These are phyloP conservation scores for Pygmarrhopalites habei DNA, from an alignment of 1,140 invertebrate genomes.

Conservation along the genomic window DNA sequence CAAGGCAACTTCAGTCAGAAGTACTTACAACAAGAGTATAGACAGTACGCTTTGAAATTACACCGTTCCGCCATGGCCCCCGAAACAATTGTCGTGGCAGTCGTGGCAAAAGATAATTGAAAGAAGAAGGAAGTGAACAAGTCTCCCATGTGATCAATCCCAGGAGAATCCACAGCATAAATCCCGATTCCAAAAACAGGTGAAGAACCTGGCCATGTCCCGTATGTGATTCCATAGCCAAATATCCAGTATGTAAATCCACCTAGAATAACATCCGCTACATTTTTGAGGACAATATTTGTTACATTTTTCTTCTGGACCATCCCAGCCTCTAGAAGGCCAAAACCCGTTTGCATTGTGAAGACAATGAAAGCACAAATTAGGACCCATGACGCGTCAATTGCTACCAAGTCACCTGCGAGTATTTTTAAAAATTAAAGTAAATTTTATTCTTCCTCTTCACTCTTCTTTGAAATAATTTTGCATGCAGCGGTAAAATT, in stretches of 20 bases:
- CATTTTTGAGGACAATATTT: slow-evolving; percentile 96
- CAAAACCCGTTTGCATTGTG: slow-evolving; percentile 55
- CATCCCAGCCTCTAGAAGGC: slow-evolving; percentile 83
- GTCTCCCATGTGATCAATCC: slow-evolving; percentile 42
- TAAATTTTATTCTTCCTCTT: too few species aligned
- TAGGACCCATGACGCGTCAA: slow-evolving; percentile 9
- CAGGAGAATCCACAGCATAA: slow-evolving; percentile 32
- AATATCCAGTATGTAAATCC: slow-evolving; percentile 75
- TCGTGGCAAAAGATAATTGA: slow-evolving; percentile 82
- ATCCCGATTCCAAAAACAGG: slow-evolving; percentile 31
- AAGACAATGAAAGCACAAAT: slow-evolving; percentile 31
- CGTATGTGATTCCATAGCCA: slow-evolving; percentile 33
- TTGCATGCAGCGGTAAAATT: too few species aligned
- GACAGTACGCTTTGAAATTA: slow-evolving; percentile 81
- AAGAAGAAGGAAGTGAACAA: slow-evolving; percentile 76
- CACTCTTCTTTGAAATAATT: too few species aligned
- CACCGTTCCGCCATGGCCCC: slow-evolving; percentile 86
- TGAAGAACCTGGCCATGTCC: slow-evolving; percentile 38
- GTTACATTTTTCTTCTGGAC: slow-evolving; percentile 90
- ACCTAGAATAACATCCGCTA: slow-evolving; percentile 84
- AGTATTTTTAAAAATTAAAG: too few species aligned
- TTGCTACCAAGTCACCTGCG: neutral
- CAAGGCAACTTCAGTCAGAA: too few species aligned
- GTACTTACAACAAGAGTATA: too few species aligned
- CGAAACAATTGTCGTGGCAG: slow-evolving; percentile 45